These are phyloP conservation scores for Anomalospiza imberbis DNA, from an alignment of 2,797 vertebrate species.

Conservation along the genomic window DNA sequence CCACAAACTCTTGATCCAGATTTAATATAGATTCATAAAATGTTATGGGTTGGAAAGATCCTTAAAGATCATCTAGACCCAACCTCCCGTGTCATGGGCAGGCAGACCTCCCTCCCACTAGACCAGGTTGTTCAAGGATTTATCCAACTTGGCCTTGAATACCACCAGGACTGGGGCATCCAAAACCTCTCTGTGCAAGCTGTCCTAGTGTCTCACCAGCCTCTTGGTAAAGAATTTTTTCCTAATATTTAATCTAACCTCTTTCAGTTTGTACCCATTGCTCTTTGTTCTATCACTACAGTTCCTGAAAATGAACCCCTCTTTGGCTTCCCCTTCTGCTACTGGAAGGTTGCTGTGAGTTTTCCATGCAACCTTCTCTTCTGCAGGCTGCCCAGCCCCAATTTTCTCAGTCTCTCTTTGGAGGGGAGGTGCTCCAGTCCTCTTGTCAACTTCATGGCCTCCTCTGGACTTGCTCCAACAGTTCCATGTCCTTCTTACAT, in stretches of 20 bases:
- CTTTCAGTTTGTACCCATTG: background rate
- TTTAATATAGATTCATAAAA: background rate
- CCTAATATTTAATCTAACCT: background rate
- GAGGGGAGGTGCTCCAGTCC: background rate
- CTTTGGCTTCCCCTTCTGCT: background rate
- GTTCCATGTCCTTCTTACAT: background rate
- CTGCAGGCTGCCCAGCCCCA: background rate
- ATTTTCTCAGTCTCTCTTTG: background rate
- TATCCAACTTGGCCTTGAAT: background rate
- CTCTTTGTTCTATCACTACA: background rate
- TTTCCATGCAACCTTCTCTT: background rate
- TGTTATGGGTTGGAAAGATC: background rate
- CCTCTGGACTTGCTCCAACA: background rate
- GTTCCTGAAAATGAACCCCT: background rate
- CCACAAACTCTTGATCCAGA: background rate
- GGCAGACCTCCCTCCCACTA: background rate
- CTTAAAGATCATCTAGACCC: background rate
- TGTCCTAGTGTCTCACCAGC: background rate
- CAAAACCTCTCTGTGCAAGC: background rate
- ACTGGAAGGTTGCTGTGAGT: background rate
- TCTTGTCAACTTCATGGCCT: background rate
- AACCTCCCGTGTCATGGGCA: background rate
- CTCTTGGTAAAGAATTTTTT: background rate
- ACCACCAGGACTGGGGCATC: background rate
- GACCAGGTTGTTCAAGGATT: background rate